Conservation (phyloP, 2,797 vertebrate species). For the Rhinella marina region DNA sequence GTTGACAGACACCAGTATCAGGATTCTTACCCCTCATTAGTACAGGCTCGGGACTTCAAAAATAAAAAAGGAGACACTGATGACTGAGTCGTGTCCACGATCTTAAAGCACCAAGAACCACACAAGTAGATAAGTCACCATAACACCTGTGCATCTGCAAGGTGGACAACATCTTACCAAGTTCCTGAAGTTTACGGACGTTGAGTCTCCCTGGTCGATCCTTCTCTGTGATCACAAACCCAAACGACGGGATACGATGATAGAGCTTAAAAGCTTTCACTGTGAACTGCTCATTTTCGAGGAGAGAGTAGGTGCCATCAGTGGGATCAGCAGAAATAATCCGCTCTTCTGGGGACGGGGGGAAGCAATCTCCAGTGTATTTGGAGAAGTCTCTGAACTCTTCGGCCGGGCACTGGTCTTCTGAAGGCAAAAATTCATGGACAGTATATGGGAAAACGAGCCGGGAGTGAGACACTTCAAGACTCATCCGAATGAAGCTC, state of each 20-base stretch:
- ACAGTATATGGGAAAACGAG: conserved; percentile 84
- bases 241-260: conserved; percentile 91
- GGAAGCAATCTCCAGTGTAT: conserved; percentile 52
- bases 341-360: conserved; percentile 66
- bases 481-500: conserved; percentile 79
- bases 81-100: too few species aligned
- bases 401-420: conserved; percentile 83
- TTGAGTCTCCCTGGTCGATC: conserved; percentile 84
- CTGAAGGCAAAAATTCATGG: conserved; percentile 87
- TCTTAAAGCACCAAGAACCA: too few species aligned
- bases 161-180: conserved; percentile 74
- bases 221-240: conserved; percentile 85
- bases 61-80: too few species aligned
- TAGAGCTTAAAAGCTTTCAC: conserved; percentile 89
- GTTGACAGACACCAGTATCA: too few species aligned
- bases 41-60: too few species aligned
- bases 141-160: neutral
- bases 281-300: conserved; percentile 81
- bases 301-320: conserved; percentile 78
- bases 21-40: too few species aligned
- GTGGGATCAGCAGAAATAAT: conserved; percentile 73
- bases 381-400: conserved; percentile 69
- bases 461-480: conserved; percentile 86
- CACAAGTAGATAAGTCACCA: neutral
- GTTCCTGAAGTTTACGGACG: conserved; percentile 80